Conservation (phyloP, 1,140 invertebrate genomes). For the Rhagoletis pomonella region DNA sequence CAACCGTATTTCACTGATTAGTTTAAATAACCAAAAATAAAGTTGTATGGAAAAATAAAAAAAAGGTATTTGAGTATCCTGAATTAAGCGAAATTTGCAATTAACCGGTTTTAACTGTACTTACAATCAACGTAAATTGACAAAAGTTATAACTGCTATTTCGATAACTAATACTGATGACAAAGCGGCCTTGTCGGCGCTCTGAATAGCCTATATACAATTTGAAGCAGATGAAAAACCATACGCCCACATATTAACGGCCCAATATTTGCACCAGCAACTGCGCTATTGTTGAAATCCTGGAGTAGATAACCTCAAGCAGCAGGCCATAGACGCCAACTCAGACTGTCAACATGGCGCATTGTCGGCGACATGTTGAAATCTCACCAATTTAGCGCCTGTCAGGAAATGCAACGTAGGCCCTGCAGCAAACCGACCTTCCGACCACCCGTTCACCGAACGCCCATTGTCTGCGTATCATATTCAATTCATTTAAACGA, state of each 20-base stretch:
- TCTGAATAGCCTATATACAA: too few species aligned
- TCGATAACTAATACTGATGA: too few species aligned
- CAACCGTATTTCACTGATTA: too few species aligned
- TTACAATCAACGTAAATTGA: too few species aligned
- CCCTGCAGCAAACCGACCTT: not conserved
- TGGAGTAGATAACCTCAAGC: not conserved
- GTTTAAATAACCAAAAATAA: too few species aligned
- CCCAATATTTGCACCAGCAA: not conserved
- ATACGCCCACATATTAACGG: not conserved
- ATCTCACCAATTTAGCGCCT: slow-evolving; percentile 50
- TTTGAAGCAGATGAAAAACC: not conserved
- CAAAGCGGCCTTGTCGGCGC: too few species aligned
- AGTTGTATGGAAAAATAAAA: too few species aligned
- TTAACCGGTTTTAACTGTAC: too few species aligned
- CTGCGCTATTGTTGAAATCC: not conserved
- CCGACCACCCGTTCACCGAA: not conserved
- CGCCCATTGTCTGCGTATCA: not conserved
- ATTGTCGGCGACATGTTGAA: slow-evolving; percentile 42
- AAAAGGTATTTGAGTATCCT: too few species aligned
- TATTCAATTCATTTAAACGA: slow-evolving; percentile 43
- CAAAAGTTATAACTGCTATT: too few species aligned
- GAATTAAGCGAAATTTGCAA: too few species aligned
- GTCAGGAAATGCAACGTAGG: not conserved
- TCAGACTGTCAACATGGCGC: slow-evolving; percentile 23
- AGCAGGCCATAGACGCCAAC: not conserved